These are phyloP conservation scores for Nestor notabilis DNA, from an alignment of 2,113 vertebrate species.

Conservation along the genomic window DNA sequence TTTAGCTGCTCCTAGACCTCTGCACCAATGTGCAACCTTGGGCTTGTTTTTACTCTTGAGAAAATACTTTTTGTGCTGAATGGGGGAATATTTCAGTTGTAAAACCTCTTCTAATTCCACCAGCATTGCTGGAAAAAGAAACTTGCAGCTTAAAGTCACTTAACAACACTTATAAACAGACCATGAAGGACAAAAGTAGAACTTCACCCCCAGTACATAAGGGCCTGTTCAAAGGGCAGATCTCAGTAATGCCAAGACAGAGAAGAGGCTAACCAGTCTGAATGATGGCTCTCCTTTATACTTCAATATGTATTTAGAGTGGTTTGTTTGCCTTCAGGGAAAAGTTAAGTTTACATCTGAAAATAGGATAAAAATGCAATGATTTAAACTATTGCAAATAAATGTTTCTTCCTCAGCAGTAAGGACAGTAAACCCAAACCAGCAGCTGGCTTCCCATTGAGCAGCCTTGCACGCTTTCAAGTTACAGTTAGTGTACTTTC, in stretches of 20 bases:
- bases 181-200: not conserved
- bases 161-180: not conserved
- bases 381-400: not conserved
- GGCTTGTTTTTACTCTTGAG: not conserved
- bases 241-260: not conserved
- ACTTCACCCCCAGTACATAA: not conserved
- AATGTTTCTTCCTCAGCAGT: not conserved
- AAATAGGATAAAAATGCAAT: not conserved
- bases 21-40: not conserved
- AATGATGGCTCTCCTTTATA: not conserved
- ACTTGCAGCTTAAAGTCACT: not conserved
- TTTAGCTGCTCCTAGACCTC: not conserved
- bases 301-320: not conserved
- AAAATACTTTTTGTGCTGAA: not conserved
- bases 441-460: not conserved
- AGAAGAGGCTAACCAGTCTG: not conserved
- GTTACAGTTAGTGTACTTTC: not conserved
- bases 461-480: not conserved
- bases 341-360: not conserved
- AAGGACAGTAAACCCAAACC: not conserved
- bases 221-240: not conserved
- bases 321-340: not conserved
- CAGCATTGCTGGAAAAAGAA: not conserved
- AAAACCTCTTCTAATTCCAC: not conserved
- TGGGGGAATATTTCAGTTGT: not conserved